A percentile compares a stretch with the other conserved stretches of the same genome.
Conservation (phyloP, 2,797 vertebrate species). For the Cossypha niveicapilla region DNA sequence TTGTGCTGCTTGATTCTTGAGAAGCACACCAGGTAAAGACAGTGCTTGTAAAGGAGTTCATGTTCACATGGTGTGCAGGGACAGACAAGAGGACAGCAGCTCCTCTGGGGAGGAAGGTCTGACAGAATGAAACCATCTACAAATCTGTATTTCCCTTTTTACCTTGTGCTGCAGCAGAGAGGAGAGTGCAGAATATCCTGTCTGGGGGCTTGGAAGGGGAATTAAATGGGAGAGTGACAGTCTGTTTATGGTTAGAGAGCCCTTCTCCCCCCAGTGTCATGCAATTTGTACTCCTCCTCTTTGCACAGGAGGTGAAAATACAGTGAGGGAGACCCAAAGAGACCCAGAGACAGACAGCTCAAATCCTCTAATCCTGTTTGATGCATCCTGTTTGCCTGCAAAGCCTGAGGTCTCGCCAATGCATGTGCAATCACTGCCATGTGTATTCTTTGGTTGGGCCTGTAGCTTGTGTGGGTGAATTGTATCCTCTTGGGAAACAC, state of each 20-base stretch:
- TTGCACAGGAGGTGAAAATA: not conserved
- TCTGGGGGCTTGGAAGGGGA: not conserved
- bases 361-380: slow-evolving; percentile 20
- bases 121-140: not conserved
- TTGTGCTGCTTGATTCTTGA: not conserved
- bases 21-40: not conserved
- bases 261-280: not conserved
- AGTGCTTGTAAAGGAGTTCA: not conserved
- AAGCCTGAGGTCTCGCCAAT: not conserved
- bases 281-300: not conserved
- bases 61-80: rapidly evolving
- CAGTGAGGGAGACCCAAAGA: not conserved
- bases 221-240: not conserved
- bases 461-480: not conserved
- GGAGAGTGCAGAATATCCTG: not conserved
- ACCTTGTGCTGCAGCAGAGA: not conserved
- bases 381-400: not conserved
- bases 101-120: not conserved
- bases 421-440: rapidly evolving
- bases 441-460: not conserved
- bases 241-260: not conserved
- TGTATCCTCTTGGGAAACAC: not conserved
- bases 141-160: not conserved
- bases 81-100: not conserved
- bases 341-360: not conserved